These are phyloP conservation scores for Eulemur mongoz DNA, from an alignment of 2,797 vertebrate species.

Conservation along the genomic window DNA sequence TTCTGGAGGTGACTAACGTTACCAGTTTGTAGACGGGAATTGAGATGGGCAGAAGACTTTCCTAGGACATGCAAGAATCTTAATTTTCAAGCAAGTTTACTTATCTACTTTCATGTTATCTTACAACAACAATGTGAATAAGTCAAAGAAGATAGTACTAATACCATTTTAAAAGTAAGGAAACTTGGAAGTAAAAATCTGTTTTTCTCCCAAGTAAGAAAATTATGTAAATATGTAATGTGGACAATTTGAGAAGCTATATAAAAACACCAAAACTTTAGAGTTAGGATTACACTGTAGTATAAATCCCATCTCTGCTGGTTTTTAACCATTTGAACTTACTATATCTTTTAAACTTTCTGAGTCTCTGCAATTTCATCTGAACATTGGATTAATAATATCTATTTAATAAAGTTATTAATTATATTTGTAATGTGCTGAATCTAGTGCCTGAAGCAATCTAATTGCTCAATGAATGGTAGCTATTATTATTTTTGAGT, in stretches of 20 bases:
- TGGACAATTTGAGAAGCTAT: background rate
- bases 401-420: background rate
- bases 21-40: background rate
- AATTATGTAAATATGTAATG: background rate
- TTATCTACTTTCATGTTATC: background rate
- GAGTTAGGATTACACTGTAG: background rate
- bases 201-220: background rate
- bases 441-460: background rate
- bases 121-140: background rate
- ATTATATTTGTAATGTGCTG: background rate
- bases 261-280: background rate
- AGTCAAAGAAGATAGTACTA: background rate
- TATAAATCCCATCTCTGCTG: background rate
- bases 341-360: background rate
- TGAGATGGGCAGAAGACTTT: background rate
- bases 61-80: background rate
- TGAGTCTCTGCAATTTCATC: background rate
- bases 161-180: background rate
- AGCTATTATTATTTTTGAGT: background rate
- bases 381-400: background rate
- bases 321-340: background rate
- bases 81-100: conserved; percentile 3
- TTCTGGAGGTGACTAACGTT: background rate
- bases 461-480: background rate
- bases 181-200: background rate